These are phyloP conservation scores for Beroe ovata DNA, from an alignment of 37 sponge, comb jelly and placozoan species.

Conservation along the genomic window DNA sequence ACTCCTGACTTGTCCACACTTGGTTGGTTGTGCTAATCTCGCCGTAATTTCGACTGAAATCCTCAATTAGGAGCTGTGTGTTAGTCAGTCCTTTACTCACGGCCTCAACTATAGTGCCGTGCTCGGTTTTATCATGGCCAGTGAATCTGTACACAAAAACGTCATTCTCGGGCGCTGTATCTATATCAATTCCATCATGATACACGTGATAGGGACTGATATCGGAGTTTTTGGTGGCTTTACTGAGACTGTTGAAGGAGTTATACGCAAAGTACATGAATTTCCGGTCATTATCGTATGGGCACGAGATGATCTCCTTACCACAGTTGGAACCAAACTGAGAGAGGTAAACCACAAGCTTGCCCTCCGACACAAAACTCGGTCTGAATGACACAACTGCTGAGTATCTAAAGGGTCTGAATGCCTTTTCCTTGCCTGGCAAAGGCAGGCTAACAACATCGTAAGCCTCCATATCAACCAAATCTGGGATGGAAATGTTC, in stretches of 20 bases:
- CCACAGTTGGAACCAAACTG: constrained; percentile 8
- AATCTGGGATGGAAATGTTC: neutral
- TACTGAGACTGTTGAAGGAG: neutral
- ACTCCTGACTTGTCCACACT: neutral
- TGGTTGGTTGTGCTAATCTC: neutral
- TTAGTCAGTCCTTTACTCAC: neutral
- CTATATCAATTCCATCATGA: neutral
- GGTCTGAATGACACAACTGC: neutral
- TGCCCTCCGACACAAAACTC: neutral
- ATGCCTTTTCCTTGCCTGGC: neutral
- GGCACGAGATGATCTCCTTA: neutral
- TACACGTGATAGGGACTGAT: neutral
- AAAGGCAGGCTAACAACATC: neutral
- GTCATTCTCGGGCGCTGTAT: neutral
- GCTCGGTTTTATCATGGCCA: neutral
- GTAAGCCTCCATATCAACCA: neutral
- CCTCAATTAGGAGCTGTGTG: neutral
- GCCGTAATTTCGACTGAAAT: neutral
- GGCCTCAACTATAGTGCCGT: neutral
- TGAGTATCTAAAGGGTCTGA: constrained; percentile 21
- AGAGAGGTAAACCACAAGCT: neutral
- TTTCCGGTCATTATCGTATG: constrained; percentile 3
- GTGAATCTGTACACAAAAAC: constrained; percentile 1
- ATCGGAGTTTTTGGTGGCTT: neutral
- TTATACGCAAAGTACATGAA: neutral